These are phyloP conservation scores for Chelon labrosus DNA, from an alignment of 2,797 vertebrate genomes.

Conservation along the genomic window DNA sequence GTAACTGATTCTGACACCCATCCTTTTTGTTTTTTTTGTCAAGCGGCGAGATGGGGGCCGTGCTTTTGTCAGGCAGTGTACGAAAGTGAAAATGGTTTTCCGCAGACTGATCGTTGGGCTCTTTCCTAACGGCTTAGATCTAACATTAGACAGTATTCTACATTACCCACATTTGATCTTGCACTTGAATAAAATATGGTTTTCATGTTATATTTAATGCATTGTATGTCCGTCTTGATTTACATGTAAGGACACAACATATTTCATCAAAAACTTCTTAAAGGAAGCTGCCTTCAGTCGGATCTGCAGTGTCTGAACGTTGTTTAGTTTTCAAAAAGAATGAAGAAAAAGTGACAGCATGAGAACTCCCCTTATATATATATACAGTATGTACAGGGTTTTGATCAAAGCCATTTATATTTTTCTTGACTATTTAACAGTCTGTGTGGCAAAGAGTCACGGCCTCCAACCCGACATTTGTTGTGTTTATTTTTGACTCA, in stretches of 20 bases:
- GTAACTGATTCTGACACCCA: constrained; percentile 21
- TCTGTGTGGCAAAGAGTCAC: constrained; percentile 32
- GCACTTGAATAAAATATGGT: constrained; percentile 16
- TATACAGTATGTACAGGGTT: not conserved
- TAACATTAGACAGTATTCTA: constrained; percentile 22
- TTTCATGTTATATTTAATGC: constrained; percentile 45
- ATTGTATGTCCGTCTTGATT: constrained; percentile 28
- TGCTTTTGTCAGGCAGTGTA: constrained; percentile 9
- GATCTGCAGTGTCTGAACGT: constrained; percentile 23
- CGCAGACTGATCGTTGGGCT: not conserved
- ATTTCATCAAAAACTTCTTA: constrained; percentile 35
- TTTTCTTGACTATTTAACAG: constrained; percentile 51
- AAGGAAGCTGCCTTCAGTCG: constrained; percentile 37
- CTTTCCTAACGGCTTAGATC: constrained; percentile 29
- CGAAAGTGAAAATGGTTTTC: constrained; percentile 1
- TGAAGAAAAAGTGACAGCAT: constrained; percentile 26
- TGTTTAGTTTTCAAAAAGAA: constrained; percentile 29
- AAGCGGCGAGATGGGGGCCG: not conserved
- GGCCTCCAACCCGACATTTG: not conserved
- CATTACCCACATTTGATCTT: constrained; percentile 32
- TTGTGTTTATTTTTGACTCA: not conserved
- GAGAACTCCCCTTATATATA: not conserved
- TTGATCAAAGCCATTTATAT: constrained; percentile 63
- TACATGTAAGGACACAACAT: not conserved
- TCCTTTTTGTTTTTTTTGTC: constrained; percentile 25